A percentile compares a stretch with the other conserved stretches of the same genome.
Evolutionary conservation across 1,140 invertebrate species (phyloP).

Genomic region (Heliothis virescens): DNA sequence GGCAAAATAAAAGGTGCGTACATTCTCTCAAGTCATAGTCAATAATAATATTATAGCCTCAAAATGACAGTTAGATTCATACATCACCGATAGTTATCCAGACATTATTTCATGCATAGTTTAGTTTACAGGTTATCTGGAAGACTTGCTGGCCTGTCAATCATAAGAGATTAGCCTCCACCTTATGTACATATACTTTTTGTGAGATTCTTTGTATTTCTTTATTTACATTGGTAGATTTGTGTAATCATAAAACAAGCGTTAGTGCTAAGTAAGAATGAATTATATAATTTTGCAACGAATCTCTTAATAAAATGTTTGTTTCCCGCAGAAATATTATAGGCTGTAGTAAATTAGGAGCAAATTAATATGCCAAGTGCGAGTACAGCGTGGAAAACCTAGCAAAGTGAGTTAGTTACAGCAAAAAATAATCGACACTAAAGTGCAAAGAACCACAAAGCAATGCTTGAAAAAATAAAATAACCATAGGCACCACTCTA

Average conservation of each 20-base stretch:
- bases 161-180: constrained; percentile 33
- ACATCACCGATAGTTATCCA: constrained; percentile 17
- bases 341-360: constrained; percentile 3
- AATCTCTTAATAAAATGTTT: background rate
- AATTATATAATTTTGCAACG: background rate
- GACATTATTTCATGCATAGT: constrained; percentile 8
- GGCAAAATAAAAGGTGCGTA: constrained; percentile 31
- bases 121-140: constrained; percentile 22
- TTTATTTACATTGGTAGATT: background rate
- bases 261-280: background rate
- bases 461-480: constrained; percentile 46
- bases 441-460: constrained; percentile 23
- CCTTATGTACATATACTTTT: background rate
- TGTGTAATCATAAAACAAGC: background rate
- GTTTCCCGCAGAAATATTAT: background rate
- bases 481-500: constrained; percentile 58
- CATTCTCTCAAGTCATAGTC: background rate
- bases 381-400: background rate
- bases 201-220: background rate
- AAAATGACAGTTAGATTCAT: constrained; percentile 6
- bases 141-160: constrained; percentile 27
- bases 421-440: background rate
- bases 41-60: constrained; percentile 18
- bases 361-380: background rate
- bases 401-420: constrained; percentile 21